Percentiles rank a stretch among this genome's conserved stretches.
These are phyloP conservation scores for Arion vulgaris DNA, from an alignment of 1,140 invertebrate species.

Conservation along the genomic window DNA sequence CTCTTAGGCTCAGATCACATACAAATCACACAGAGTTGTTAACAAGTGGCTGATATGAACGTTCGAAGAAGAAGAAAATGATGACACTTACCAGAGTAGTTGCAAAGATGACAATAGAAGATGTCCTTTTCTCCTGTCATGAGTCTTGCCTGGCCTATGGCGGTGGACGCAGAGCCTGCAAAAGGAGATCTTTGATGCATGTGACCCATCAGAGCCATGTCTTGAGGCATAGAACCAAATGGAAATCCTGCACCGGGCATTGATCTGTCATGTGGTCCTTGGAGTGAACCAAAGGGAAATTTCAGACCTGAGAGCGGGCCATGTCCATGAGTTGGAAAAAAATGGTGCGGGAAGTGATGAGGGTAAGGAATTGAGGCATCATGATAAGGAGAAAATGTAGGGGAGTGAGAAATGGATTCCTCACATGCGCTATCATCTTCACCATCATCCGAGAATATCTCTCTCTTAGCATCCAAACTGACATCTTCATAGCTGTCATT, in stretches of 20 bases:
- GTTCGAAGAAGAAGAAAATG: too few species aligned
- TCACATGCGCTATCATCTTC: conserved; percentile 4
- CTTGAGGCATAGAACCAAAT: neutral
- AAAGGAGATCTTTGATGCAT: conserved; percentile 9
- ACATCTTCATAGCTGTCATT: neutral
- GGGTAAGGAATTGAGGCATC: conserved; percentile 8
- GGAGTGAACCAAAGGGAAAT: conserved; percentile 9
- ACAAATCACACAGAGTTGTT: too few species aligned
- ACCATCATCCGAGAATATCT: conserved; percentile 10
- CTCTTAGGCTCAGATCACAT: too few species aligned
- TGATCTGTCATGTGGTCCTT: neutral
- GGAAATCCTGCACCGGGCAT: neutral
- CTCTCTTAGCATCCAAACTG: conserved; percentile 7
- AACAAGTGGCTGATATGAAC: too few species aligned
- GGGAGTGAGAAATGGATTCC: neutral
- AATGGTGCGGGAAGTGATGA: conserved; percentile 1
- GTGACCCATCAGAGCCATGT: neutral
- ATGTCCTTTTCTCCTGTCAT: conserved; percentile 53
- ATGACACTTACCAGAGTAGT: conserved; percentile 68
- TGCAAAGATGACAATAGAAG: conserved; percentile 67
- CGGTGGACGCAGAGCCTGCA: conserved; percentile 34
- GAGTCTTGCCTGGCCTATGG: conserved; percentile 38
- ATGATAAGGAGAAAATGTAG: neutral
- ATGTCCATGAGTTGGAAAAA: neutral
- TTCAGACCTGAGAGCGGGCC: neutral